Evolutionary conservation across 2,113 vertebrate species (phyloP).

Genomic region (Sapajus apella): DNA sequence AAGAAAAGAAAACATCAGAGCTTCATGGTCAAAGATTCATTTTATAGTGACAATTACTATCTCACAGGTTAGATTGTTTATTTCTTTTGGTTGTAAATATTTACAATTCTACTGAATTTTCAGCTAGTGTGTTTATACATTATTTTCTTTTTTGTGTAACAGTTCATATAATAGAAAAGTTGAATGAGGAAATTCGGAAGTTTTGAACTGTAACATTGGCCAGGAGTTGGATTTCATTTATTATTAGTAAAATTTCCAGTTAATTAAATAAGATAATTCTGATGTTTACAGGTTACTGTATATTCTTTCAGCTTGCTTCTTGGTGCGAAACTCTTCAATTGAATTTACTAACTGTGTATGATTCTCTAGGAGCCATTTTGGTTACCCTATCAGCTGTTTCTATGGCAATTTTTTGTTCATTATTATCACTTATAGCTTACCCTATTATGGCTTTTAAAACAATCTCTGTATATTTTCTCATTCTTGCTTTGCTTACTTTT

Average conservation of each 20-base stretch:
- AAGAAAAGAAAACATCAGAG: not conserved
- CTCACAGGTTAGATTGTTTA: not conserved
- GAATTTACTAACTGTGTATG: not conserved
- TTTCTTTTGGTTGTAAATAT: constrained; percentile 2
- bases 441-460: not conserved
- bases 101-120: not conserved
- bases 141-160: not conserved
- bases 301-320: not conserved
- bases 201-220: not conserved
- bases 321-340: not conserved
- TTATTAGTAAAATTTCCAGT: constrained; percentile 8
- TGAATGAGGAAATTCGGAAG: not conserved
- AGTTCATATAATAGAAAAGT: constrained; percentile 8
- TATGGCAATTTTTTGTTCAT: not conserved
- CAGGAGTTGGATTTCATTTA: not conserved
- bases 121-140: not conserved
- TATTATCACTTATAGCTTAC: not conserved
- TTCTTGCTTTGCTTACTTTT: constrained; percentile 13
- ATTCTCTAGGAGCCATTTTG: not conserved
- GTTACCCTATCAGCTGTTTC: not conserved
- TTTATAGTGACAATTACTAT: constrained; percentile 18
- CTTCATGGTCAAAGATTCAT: not conserved
- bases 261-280: constrained; percentile 8
- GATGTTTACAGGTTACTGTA: not conserved
- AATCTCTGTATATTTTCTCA: not conserved